These are phyloP conservation scores for Sitobion miscanthi DNA, from an alignment of 1,140 invertebrate genomes.

Conservation along the genomic window DNA sequence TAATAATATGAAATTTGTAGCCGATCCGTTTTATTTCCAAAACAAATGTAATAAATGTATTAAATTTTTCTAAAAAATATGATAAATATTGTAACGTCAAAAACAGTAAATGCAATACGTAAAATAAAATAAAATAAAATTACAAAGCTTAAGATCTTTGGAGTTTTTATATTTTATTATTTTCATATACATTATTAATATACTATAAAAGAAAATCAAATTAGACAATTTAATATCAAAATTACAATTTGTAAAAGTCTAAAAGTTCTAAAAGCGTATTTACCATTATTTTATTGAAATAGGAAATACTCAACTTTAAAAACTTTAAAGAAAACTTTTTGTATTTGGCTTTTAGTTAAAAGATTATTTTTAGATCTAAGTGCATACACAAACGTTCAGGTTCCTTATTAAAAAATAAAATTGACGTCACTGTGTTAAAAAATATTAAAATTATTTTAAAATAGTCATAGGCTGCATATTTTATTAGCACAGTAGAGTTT, in stretches of 20 bases:
- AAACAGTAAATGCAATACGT: neutral
- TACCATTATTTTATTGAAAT: too few relatives aligned
- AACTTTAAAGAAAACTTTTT: too few relatives aligned
- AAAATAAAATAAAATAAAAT: neutral
- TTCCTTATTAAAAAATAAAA: neutral
- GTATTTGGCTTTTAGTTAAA: neutral
- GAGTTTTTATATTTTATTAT: neutral
- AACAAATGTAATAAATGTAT: too few relatives aligned
- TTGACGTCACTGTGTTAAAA: neutral
- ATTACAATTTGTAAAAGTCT: neutral
- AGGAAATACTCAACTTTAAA: too few relatives aligned
- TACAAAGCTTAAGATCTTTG: neutral
- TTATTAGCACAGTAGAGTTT: too few relatives aligned
- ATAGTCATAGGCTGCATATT: too few relatives aligned
- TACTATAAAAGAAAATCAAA: neutral
- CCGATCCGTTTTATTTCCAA: too few relatives aligned
- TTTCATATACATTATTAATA: neutral
- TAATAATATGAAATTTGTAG: too few relatives aligned
- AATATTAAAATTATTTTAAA: neutral
- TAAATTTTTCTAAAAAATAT: neutral
- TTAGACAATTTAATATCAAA: neutral
- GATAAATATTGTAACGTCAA: conserved; percentile 17
- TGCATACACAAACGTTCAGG: neutral
- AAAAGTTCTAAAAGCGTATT: too few relatives aligned
- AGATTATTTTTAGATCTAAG: neutral